These are phyloP conservation scores for Bimastos eiseni DNA, from an alignment of 2,888 invertebrate species.

Conservation along the genomic window DNA sequence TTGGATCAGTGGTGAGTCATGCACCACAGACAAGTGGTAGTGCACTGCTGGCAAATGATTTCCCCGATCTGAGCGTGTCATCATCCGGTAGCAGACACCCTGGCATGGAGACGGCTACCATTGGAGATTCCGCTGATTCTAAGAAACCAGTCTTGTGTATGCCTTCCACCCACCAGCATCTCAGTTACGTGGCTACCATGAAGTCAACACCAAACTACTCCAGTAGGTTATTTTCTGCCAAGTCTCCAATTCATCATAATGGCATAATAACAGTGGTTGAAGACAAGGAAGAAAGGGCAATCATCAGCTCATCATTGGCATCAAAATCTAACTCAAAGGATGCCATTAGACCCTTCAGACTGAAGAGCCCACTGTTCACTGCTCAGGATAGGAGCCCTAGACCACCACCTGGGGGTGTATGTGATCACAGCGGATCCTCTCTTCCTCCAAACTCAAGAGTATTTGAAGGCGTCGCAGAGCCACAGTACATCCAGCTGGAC, in stretches of 20 bases:
- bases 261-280: neutral
- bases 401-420: neutral
- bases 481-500: neutral
- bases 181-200: neutral
- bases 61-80: neutral
- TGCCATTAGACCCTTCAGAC: neutral
- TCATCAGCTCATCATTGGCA: neutral
- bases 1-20: neutral
- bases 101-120: neutral
- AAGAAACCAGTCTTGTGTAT: conserved; percentile 9
- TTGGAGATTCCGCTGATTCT: neutral
- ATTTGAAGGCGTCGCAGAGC: neutral
- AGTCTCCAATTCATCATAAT: neutral
- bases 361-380: neutral
- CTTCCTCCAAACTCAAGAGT: neutral
- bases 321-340: neutral
- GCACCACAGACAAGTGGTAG: neutral
- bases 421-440: conserved; percentile 8
- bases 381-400: neutral
- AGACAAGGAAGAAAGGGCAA: neutral
- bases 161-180: conserved; percentile 1
- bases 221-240: neutral
- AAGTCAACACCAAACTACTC: neutral
- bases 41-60: neutral
- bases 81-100: neutral